These are phyloP conservation scores for Lanistes nyassanus DNA, from an alignment of 1,140 invertebrate genomes.

Conservation along the genomic window DNA sequence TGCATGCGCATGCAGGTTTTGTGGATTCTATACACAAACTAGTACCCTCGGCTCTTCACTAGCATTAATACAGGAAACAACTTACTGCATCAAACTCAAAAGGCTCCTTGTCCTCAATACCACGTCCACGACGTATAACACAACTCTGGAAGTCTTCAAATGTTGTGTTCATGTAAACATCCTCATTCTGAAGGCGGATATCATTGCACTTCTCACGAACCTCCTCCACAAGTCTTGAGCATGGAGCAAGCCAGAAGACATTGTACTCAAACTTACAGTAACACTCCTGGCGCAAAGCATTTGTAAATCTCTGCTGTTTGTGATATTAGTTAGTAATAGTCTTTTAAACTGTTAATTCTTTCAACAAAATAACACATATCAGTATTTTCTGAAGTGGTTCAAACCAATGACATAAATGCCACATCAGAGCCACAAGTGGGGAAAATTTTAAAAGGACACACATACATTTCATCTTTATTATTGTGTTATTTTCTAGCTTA, in stretches of 20 bases:
- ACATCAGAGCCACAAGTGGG: no score
- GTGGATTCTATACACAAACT: no score
- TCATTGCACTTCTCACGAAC: conserved; percentile 82
- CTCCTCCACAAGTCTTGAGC: conserved; percentile 85
- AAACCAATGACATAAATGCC: no score
- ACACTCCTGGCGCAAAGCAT: neutral
- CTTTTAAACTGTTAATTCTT: neutral
- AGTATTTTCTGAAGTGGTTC: no score
- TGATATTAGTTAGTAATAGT: neutral
- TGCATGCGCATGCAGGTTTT: no score
- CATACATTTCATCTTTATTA: no score
- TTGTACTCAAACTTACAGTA: conserved; percentile 21
- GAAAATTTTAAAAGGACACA: no score
- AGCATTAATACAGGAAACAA: neutral
- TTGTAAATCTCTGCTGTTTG: neutral
- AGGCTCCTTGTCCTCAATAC: conserved; percentile 68
- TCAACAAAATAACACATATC: no score
- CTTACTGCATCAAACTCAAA: conserved; percentile 80
- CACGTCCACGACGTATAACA: conserved; percentile 76
- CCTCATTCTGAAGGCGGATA: conserved; percentile 84
- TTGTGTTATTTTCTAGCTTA: no score
- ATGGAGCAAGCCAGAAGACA: neutral
- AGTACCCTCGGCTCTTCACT: no score
- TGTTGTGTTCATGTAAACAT: conserved; percentile 91
- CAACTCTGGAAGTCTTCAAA: conserved; percentile 83